Conservation (phyloP, 1,140 invertebrate genomes). For the Cyclargus thomasi region DNA sequence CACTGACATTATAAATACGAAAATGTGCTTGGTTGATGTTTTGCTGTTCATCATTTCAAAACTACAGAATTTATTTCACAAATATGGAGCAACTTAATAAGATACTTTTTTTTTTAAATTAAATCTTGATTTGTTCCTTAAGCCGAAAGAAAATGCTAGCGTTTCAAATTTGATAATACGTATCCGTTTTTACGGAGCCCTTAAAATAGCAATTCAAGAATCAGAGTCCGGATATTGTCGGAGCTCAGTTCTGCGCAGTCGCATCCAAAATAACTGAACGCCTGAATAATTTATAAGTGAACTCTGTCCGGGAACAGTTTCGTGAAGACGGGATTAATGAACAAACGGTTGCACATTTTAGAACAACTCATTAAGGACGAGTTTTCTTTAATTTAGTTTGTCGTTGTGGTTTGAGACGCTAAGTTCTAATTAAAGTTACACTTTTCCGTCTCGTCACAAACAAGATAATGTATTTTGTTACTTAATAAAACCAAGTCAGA, state of each 20-base stretch:
- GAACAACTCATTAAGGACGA: conserved; percentile 23
- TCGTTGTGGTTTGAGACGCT: not conserved
- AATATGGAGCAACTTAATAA: too few relatives aligned
- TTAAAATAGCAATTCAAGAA: too few relatives aligned
- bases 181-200: too few relatives aligned
- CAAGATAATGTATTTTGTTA: not conserved
- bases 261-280: conserved; percentile 58
- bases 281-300: conserved; percentile 71
- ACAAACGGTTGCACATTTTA: conserved; percentile 40
- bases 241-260: conserved; percentile 9
- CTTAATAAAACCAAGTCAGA: too few relatives aligned
- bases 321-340: conserved; percentile 47
- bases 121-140: too few relatives aligned
- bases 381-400: conserved; percentile 15
- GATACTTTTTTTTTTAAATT: too few relatives aligned
- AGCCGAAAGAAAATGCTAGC: too few relatives aligned
- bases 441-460: not conserved
- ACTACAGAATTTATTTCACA: too few relatives aligned
- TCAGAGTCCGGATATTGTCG: conserved; percentile 5
- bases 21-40: too few relatives aligned
- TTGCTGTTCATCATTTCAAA: too few relatives aligned
- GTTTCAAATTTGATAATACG: too few relatives aligned
- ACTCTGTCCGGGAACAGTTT: conserved; percentile 53
- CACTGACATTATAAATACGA: too few relatives aligned
- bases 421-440: conserved; percentile 8